Conservation (phyloP, 2,888 invertebrate species). For the Steinernema scapterisci region DNA sequence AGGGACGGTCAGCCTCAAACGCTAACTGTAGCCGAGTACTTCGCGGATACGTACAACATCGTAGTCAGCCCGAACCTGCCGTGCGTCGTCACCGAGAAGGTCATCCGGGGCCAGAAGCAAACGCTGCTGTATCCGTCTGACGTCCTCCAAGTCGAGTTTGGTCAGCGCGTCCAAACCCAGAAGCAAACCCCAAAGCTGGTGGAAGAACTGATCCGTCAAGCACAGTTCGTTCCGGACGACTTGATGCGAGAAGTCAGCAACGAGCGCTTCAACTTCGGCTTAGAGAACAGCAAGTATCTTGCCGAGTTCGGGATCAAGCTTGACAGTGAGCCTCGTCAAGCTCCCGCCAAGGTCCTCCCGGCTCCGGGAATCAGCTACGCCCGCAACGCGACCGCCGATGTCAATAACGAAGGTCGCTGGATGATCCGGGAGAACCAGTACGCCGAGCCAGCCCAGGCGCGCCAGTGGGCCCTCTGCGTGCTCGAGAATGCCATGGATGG, state of each 20-base stretch:
- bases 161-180: conserved; percentile 12
- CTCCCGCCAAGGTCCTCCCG: neutral
- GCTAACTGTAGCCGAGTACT: neutral
- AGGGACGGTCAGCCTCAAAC: neutral
- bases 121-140: neutral
- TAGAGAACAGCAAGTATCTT: neutral
- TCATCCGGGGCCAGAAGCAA: neutral
- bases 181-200: conserved; percentile 20
- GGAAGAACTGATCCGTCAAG: neutral
- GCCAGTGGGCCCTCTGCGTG: neutral
- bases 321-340: neutral
- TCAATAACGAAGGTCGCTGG: no score
- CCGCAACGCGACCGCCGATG: no score
- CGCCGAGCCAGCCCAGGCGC: no score
- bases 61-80: neutral
- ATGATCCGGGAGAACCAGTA: no score
- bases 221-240: neutral
- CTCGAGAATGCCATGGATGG: neutral
- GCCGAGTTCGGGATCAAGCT: neutral
- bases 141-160: neutral
- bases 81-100: neutral
- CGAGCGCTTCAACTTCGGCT: neutral
- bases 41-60: neutral
- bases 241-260: neutral
- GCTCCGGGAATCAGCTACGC: neutral